phyloP scores from a whole-genome alignment of 2,113 vertebrate species.

The Ceyx cyanopectus region DNA sequence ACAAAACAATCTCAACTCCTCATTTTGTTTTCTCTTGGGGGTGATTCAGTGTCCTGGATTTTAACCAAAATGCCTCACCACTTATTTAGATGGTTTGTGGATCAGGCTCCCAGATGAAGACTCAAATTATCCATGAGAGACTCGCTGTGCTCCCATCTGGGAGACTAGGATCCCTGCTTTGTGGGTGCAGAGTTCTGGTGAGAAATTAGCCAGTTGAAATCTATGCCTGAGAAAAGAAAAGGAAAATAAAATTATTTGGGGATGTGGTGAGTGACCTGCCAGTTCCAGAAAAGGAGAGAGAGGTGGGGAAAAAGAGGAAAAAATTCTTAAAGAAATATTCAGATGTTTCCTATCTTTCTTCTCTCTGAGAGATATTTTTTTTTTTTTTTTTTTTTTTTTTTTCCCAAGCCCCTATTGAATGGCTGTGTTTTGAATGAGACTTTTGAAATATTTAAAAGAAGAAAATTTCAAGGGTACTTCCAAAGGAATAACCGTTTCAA shows the following conservation, averaged over 20 bases:
- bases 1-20: not conserved
- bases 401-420: not conserved
- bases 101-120: not conserved
- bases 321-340: not conserved
- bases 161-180: not conserved
- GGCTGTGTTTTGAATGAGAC: not conserved
- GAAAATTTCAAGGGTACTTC: constrained; percentile 16
- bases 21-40: not conserved
- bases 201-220: not conserved
- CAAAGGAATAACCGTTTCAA: not conserved
- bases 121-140: not conserved
- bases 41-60: not conserved
- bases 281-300: not conserved
- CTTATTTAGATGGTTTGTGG: not conserved
- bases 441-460: constrained; percentile 10
- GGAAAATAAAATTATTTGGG: not conserved
- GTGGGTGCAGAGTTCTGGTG: not conserved
- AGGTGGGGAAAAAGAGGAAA: no score
- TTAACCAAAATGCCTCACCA: not conserved
- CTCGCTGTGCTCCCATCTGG: not conserved
- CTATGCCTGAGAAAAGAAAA: not conserved
- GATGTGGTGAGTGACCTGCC: not conserved
- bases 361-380: not conserved
- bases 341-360: not conserved
- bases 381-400: not conserved